phyloP scores from a whole-genome alignment of 2,888 invertebrate species.

The Oscheius sp. region DNA sequence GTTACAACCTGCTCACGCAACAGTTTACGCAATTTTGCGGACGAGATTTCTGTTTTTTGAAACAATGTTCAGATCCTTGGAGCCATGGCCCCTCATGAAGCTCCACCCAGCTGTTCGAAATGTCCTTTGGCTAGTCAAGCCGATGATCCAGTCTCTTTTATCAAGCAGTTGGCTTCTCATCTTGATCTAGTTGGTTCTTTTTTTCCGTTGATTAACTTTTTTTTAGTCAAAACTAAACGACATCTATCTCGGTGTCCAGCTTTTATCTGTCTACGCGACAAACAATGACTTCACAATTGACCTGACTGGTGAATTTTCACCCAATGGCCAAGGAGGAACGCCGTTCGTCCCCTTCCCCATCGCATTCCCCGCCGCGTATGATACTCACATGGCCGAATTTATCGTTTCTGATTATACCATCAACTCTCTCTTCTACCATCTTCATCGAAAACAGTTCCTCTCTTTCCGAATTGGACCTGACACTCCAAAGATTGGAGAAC shows the following conservation, averaged over 20 bases:
- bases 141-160: conserved; percentile 56
- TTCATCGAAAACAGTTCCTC: conserved; percentile 66
- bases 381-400: conserved; percentile 63
- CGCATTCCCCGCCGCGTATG: conserved; percentile 59
- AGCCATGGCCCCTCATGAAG: conserved; percentile 33
- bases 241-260: conserved; percentile 59
- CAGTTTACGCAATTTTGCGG: too few species aligned
- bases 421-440: conserved; percentile 64
- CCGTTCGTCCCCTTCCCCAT: conserved; percentile 67
- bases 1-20: too few species aligned
- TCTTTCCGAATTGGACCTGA: conserved; percentile 66
- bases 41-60: too few species aligned
- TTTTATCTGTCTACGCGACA: conserved; percentile 64
- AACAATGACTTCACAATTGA: conserved; percentile 64
- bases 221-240: conserved; percentile 59
- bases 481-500: conserved; percentile 67
- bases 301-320: conserved; percentile 65
- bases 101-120: conserved; percentile 44
- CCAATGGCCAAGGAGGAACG: conserved; percentile 56
- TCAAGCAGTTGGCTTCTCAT: conserved; percentile 53
- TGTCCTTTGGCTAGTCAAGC: conserved; percentile 38
- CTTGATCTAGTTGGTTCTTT: conserved; percentile 43
- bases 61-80: too few species aligned
- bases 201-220: not conserved
- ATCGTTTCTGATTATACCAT: conserved; percentile 65